Base-by-base conservation (phyloP, 2,797 vertebrate genomes). In the Oryzias sinensis region DNA sequence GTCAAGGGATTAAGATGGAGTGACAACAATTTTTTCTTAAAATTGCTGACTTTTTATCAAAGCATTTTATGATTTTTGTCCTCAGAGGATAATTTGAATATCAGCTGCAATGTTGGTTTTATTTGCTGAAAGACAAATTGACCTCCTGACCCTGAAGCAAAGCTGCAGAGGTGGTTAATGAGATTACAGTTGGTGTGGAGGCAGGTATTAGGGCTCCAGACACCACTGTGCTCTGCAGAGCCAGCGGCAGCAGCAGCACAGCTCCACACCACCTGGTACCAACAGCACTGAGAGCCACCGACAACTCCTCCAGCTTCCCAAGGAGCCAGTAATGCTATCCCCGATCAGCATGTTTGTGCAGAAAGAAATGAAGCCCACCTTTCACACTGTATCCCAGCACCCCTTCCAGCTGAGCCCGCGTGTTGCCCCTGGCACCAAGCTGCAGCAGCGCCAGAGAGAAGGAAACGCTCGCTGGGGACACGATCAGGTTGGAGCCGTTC, bases 371-470 rank as follows among this genome's bases (percentile, higher is more conserved):
- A 42, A 25, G 18, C 87, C 86, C 90, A 96, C 96, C 93, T 0
- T 89, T 91, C 57, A 92, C 65, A 0, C 86, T 92, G 83, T 95
- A 97, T 42, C 94, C 94, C 53, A 96, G 83, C 2, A 83, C 85
- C 13, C 75, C 83, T 60, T 91, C 89, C 77, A 96, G 89, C 78
- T 97, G 94, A 0, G 1, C 72, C 49, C 92, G 81, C 0, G 94
- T 97, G 70, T 92, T 92, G 60, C 93, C 94, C 52, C 83, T 76
- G 60, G 94, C 94, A 15, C 95, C 94, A 1, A 95, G 88, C 81
- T 96, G 94, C 81, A 97, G 86, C 72, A 97, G 86, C 45, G 93
- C 93, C 80, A 97, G 85, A 37, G 95, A 90, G 62, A 89, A 47
- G 24, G 92, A 88, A 59, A 95, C 80, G 0, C 94, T 91, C 25